Evolutionary conservation across 2,113 vertebrate genomes (phyloP).

Genomic region (Microtus richardsoni): DNA sequence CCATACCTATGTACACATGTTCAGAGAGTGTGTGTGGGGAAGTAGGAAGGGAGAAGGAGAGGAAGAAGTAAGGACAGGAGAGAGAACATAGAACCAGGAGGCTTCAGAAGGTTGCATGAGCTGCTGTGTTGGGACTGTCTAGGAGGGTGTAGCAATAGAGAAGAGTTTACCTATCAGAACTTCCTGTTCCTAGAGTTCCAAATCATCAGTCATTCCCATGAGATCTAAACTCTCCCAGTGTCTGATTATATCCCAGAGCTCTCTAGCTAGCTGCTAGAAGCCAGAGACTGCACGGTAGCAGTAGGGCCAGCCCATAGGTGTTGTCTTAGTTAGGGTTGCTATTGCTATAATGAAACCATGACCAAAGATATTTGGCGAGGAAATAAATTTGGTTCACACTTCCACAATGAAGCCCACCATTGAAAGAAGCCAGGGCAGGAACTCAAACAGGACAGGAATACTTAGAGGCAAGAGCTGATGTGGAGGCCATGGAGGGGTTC

Average conservation of each 20-base stretch:
- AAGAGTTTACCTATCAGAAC: background rate
- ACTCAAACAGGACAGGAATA: background rate
- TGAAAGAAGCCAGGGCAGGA: background rate
- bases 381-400: background rate
- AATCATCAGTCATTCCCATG: background rate
- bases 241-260: background rate
- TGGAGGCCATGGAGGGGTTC: background rate
- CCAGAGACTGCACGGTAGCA: background rate
- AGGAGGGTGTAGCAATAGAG: background rate
- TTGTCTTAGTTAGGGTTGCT: background rate
- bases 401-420: background rate
- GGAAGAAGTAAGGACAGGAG: fast-evolving
- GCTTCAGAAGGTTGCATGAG: background rate
- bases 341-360: background rate
- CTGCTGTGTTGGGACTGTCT: background rate
- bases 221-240: background rate
- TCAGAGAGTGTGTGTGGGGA: too few species aligned
- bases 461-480: background rate
- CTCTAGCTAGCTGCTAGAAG: background rate
- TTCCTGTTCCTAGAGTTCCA: background rate
- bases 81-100: background rate
- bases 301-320: background rate
- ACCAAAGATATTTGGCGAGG: background rate
- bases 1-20: background rate
- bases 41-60: background rate